Evolutionary conservation across 2,797 vertebrate genomes (phyloP).

Genomic region (Karalla daura): DNA sequence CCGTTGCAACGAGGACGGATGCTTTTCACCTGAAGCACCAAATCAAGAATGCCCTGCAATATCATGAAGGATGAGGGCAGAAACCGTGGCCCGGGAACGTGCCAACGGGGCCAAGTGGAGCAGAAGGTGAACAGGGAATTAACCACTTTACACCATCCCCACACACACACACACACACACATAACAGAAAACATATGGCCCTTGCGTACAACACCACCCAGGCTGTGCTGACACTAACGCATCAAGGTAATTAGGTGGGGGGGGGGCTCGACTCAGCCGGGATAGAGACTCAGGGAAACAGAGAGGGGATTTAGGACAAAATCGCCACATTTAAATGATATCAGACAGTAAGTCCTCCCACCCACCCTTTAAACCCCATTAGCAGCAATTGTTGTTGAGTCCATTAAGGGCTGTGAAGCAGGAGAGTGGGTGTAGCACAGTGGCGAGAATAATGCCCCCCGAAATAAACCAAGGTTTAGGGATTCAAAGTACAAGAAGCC

Average conservation of each 20-base stretch:
- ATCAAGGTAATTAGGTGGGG: slow-evolving; percentile 20
- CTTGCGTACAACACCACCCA: not conserved
- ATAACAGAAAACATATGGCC: slow-evolving; percentile 48
- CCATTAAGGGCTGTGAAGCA: not conserved
- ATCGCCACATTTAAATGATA: not conserved
- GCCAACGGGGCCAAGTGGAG: slow-evolving; percentile 37
- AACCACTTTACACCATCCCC: slow-evolving; percentile 30
- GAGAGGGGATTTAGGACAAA: not conserved
- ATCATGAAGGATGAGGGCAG: not conserved
- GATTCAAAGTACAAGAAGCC: not conserved
- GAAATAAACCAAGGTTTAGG: not conserved
- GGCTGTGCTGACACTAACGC: slow-evolving; percentile 2
- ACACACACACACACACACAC: slow-evolving; percentile 15
- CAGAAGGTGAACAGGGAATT: slow-evolving; percentile 56
- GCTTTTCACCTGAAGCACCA: not conserved
- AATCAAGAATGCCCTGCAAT: too few species aligned
- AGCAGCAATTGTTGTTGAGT: not conserved
- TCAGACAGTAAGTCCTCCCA: not conserved
- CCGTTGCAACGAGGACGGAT: not conserved
- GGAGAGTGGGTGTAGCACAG: not conserved
- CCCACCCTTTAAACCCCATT: not conserved
- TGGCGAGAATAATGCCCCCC: not conserved
- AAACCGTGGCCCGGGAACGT: not conserved
- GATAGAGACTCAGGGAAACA: not conserved
- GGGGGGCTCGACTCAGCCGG: not conserved